Evolutionary conservation across 64 coral and sea anemone species (phyloP), one percentile per base, ranked within the genome.

Genomic region (Stichodactyla helianthus): DNA sequence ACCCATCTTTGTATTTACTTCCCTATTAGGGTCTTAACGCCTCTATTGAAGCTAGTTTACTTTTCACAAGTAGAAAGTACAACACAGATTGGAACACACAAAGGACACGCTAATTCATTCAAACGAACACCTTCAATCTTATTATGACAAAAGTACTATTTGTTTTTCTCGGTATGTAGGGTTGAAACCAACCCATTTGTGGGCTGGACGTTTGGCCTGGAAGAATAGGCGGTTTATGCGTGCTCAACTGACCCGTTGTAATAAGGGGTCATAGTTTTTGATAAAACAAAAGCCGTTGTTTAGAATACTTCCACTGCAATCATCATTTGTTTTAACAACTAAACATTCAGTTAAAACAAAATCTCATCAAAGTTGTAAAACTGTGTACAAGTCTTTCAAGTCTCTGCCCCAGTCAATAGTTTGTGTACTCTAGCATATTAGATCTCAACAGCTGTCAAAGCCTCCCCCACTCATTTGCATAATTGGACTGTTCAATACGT

Each of bases 261-360:
- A 74, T 31, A 74, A 27, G 68, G 11, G 68, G 68, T 74, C 68
- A 74, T 74, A n/a, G 11, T 27, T 81, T 71, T 81, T 6, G 6
- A 52, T 28, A 52, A 81, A 81, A 81, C 78, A 81, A 81, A 54
- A 51, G 78, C 51, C 78, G 78, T 81, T 81, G 78, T 81, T 81
- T 74, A 74, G 68, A 74, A 74, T 74, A 74, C 35, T 74, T 74
- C 26, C 68, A 31, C 1, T 74, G 68, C 10, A 25, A 74, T 74
- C 78, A 81, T 81, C 17, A 81, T 7, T 50, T 81, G 78, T 81
- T 51, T 81, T 81, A 81, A 54, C 78, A 54, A 13, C 78, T 81
- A 54, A 81, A 81, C 78, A 81, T 54, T 20, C 31, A 81, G 78
- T 52, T 81, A 44, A 52, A 51, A 51, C 15, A 16, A 81, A 81